These are phyloP conservation scores for Elaphurus davidianus DNA, from an alignment of 2,113 vertebrate genomes.

Conservation along the genomic window DNA sequence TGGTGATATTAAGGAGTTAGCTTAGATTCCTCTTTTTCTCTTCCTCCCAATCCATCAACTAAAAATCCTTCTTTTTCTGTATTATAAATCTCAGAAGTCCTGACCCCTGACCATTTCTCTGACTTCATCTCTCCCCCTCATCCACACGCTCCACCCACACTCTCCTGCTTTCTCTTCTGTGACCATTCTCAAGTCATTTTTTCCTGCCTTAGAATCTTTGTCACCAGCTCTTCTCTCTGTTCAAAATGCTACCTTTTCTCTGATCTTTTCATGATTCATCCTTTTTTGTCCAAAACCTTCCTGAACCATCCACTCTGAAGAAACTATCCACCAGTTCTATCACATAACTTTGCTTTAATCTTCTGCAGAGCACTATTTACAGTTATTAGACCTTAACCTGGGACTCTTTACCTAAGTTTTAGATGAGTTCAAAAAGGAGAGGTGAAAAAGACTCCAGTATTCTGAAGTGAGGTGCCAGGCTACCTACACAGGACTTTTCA, in stretches of 20 bases:
- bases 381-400: neutral
- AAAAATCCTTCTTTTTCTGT: neutral
- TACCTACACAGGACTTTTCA: neutral
- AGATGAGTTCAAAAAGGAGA: neutral
- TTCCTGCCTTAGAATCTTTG: neutral
- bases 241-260: neutral
- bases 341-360: neutral
- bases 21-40: neutral
- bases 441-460: neutral
- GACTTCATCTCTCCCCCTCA: neutral
- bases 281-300: neutral
- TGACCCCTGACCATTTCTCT: neutral
- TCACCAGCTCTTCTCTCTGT: neutral
- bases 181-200: neutral
- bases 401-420: neutral
- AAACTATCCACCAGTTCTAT: neutral
- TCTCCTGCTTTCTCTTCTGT: neutral
- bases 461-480: neutral
- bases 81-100: neutral
- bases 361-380: neutral
- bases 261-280: neutral
- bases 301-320: neutral
- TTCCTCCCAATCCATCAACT: neutral
- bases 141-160: rapidly evolving
- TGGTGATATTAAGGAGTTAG: neutral